These are phyloP conservation scores for Blastomussa wellsi DNA, from an alignment of 92 coral and sea anemone species.

Conservation along the genomic window DNA sequence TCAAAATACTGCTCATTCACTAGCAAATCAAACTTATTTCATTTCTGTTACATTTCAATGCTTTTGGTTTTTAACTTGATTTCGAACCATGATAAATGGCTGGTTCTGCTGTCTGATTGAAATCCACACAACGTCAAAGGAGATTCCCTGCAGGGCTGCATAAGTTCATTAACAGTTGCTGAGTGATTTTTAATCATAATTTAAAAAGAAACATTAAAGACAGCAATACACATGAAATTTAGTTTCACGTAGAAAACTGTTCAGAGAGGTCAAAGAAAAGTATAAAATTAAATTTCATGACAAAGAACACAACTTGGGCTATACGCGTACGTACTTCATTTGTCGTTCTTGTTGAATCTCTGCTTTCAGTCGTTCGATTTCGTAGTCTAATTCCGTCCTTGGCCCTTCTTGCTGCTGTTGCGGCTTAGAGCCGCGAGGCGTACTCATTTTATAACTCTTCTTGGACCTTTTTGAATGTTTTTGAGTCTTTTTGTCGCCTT, in stretches of 20 bases:
- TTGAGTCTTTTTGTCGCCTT: constrained; percentile 16
- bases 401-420: constrained; percentile 77
- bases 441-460: constrained; percentile 55
- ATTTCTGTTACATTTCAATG: not conserved
- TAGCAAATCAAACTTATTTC: not conserved
- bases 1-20: not conserved
- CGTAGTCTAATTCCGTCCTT: constrained; percentile 88
- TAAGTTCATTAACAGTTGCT: not conserved
- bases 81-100: not conserved
- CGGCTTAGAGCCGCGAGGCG: constrained; percentile 29
- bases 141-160: constrained; percentile 12
- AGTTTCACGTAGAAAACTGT: not conserved
- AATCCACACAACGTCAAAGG: not conserved
- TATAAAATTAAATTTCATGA: not conserved
- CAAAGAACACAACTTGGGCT: not conserved
- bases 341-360: constrained; percentile 97
- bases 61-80: not conserved
- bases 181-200: not conserved
- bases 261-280: not conserved
- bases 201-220: not conserved
- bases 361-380: constrained; percentile 89
- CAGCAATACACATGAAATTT: not conserved
- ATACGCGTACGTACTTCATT: constrained; percentile 72
- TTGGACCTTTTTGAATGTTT: constrained; percentile 29
- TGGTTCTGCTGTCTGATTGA: not conserved